Base-by-base conservation (phyloP, 1,140 invertebrate genomes). In the Sminthurides bifidus region DNA sequence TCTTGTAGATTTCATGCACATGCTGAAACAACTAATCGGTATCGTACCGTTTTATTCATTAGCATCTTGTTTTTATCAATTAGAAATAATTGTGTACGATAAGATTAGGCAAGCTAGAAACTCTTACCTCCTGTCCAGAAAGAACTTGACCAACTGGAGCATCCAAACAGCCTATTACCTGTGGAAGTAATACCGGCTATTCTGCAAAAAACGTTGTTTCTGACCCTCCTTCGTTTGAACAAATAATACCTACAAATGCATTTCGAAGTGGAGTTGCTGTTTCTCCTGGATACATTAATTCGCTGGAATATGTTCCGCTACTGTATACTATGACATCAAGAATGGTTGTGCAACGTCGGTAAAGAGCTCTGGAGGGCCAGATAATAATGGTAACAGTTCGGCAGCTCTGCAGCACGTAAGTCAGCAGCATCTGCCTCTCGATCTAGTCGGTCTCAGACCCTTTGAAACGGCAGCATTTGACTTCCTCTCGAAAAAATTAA, bases 1-100 rank as follows among this genome's bases (percentile, higher is more conserved):
- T 75, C 77, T 98, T 63, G 92, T 97, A 70, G 94, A 98, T 73
- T 91, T 92, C 71, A 91, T 89, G 84, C 86, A 89, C 66, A 91
- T 87, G 66, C 65, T 72, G 33, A 70, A 68, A 46, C 83, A 84
- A 4, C 73, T 91, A 54, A 85, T 86, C 75, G 85, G 84, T 87
- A 73, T 8, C 19, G 21, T 41, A 10, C 21, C 8, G n/a, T 35
- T 35, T 35, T 10, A n/a, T 10, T 35, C n/a, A 10, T 35, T 8
- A 35, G n/a, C 33, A 8, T 35, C n/a, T 35, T 35, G n/a, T 41
- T 41, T 41, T 6, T 8, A 17, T 41, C 38, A 6, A 8, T 19
- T 35, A n/a, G 10, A 10, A n/a, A 12, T 17, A 37, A 12, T 17
- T 12, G 12, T 17, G n/a, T 23, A 14, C 41, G 19, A 31, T n/a